Conservation (phyloP, 2,888 invertebrate genomes). For the Eremobia ochroleuca region DNA sequence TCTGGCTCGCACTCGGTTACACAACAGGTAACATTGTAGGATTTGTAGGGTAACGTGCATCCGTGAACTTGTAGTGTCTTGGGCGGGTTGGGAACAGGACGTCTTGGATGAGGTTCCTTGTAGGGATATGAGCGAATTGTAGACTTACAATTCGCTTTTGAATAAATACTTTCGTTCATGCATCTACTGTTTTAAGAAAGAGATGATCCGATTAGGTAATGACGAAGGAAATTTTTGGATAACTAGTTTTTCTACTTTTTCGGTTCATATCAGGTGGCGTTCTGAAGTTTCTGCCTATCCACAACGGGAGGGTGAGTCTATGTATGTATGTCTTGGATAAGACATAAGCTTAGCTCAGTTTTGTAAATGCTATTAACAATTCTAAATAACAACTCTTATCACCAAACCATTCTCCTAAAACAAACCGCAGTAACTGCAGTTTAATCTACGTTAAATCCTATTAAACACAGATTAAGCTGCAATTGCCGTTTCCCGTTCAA, state of each 20-base stretch:
- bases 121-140: neutral
- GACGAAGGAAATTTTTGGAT: neutral
- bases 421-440: constrained; percentile 26
- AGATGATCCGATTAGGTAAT: neutral
- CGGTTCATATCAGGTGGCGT: neutral
- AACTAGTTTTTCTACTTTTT: neutral
- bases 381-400: constrained; percentile 9
- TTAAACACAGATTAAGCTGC: constrained; percentile 32
- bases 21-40: constrained; percentile 60
- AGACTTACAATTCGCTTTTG: neutral
- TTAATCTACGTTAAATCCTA: constrained; percentile 37
- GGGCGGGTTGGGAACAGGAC: neutral
- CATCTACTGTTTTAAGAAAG: neutral
- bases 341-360: neutral
- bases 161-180: neutral
- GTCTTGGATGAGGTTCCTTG: neutral
- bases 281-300: neutral
- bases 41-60: constrained; percentile 22
- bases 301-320: no score
- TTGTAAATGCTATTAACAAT: neutral
- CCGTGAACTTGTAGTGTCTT: constrained; percentile 25
- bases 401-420: constrained; percentile 9
- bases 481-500: constrained; percentile 18
- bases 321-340: no score
- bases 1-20: constrained; percentile 37